phyloP scores from a whole-genome alignment of 1,140 invertebrate species.

The Teleogryllus occipitalis region DNA sequence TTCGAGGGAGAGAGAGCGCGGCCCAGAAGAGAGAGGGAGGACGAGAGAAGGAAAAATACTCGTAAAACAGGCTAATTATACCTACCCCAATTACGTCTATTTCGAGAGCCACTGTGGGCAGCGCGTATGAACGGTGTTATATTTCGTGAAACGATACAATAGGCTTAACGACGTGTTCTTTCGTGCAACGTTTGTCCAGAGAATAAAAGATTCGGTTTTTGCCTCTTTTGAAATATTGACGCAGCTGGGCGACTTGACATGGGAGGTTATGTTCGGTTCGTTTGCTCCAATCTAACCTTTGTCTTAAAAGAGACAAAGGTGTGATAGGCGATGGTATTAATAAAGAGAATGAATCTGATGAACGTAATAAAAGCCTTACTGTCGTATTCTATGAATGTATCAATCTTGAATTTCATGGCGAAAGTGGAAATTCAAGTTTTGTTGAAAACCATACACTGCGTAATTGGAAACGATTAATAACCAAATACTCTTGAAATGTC shows the following conservation, averaged over 20 bases:
- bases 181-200: not conserved
- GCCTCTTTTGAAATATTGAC: not conserved
- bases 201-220: not conserved
- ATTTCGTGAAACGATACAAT: not conserved
- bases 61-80: not conserved
- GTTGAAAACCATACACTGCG: too few relatives aligned
- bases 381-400: too few relatives aligned
- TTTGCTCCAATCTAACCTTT: not conserved
- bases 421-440: too few relatives aligned
- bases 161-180: not conserved
- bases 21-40: not conserved
- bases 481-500: too few relatives aligned
- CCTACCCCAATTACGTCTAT: not conserved
- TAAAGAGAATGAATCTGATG: not conserved
- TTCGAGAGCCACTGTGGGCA: not conserved
- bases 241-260: not conserved
- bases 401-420: too few relatives aligned
- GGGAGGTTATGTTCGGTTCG: not conserved
- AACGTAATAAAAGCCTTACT: not conserved
- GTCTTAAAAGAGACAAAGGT: not conserved
- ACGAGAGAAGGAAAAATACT: not conserved
- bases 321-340: not conserved
- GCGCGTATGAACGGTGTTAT: not conserved
- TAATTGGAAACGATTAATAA: too few relatives aligned
- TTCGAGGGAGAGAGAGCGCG: not conserved